Conservation (phyloP, 2,797 vertebrate species). For the Cercopithecus mitis region DNA sequence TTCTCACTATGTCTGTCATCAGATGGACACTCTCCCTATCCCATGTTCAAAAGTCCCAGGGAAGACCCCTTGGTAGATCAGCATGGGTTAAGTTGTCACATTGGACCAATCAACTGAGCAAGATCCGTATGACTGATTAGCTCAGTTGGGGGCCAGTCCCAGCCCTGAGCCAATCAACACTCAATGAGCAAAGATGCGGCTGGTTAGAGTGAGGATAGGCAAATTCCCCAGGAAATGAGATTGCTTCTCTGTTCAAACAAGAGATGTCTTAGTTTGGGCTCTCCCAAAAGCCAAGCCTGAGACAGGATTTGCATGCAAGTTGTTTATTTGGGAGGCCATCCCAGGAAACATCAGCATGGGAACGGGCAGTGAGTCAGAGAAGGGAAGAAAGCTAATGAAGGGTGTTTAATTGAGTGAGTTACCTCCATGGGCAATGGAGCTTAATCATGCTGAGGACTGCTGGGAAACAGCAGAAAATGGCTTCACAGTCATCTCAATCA, state of each 20-base stretch:
- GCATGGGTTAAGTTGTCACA: neutral
- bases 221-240: neutral
- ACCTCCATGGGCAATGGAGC: neutral
- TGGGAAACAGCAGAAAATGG: neutral
- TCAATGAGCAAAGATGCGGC: neutral
- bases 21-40: neutral
- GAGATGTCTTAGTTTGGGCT: neutral
- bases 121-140: neutral
- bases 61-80: neutral
- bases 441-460: neutral
- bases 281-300: neutral
- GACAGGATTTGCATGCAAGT: neutral
- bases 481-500: neutral
- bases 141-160: neutral
- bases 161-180: neutral
- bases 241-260: neutral
- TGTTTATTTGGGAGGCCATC: neutral
- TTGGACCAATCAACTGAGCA: neutral
- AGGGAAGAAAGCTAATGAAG: neutral
- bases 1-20: neutral
- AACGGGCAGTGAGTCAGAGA: neutral
- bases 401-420: neutral
- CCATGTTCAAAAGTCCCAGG: neutral
- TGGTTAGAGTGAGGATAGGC: neutral
- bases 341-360: neutral